Evolutionary conservation across 2,888 invertebrate genomes (phyloP).

Genomic region (Lasioglossum malachurum): DNA sequence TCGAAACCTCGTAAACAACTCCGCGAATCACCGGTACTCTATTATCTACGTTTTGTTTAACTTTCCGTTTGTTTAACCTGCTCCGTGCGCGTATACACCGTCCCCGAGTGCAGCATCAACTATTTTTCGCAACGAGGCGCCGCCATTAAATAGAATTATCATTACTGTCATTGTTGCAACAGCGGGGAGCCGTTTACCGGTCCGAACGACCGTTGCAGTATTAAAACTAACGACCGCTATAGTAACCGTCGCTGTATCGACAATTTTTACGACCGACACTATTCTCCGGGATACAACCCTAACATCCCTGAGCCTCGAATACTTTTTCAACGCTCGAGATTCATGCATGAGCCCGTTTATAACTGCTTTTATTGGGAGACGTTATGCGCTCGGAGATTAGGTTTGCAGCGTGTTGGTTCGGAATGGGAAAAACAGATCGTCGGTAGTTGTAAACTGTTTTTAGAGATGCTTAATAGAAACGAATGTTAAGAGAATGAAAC

Average conservation of each 20-base stretch:
- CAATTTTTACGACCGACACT: conserved; percentile 36
- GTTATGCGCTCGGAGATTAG: background rate
- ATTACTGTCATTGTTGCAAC: conserved; percentile 23
- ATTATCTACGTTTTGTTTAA: background rate
- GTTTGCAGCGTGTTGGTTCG: background rate
- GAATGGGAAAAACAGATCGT: background rate
- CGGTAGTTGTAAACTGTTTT: background rate
- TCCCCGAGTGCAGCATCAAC: background rate
- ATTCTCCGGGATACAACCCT: background rate
- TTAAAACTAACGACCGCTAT: conserved; percentile 40
- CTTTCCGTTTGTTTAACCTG: background rate
- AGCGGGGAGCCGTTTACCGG: conserved; percentile 24
- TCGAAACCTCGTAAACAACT: background rate
- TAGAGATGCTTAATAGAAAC: background rate
- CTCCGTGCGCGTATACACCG: background rate
- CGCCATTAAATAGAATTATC: background rate
- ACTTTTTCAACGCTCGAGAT: background rate
- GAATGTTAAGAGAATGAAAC: background rate
- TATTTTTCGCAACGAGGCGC: background rate
- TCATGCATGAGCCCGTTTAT: background rate
- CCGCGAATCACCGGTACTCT: background rate
- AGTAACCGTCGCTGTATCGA: conserved; percentile 22
- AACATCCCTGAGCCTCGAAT: background rate
- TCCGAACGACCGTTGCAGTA: background rate
- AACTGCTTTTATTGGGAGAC: background rate